phyloP scores from a whole-genome alignment of 2,797 vertebrate species.

The Pseudopleuronectes americanus region DNA sequence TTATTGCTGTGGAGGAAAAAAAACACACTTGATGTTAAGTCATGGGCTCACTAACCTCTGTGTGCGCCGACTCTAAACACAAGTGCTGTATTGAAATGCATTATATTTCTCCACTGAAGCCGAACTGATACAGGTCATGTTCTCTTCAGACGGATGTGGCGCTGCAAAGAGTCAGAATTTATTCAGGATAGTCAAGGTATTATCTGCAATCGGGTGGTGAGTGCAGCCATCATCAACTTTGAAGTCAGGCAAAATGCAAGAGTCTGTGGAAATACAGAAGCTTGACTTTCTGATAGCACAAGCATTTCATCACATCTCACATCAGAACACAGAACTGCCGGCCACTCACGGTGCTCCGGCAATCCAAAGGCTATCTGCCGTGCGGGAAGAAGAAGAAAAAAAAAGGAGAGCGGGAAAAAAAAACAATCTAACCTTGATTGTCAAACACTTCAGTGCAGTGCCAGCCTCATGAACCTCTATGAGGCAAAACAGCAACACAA shows the following conservation, averaged over 20 bases:
- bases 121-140: constrained; percentile 48
- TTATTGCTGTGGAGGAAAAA: no score
- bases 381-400: constrained; percentile 6
- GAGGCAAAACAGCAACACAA: constrained; percentile 77
- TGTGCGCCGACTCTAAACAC: constrained; percentile 22
- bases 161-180: constrained; percentile 49
- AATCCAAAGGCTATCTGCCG: constrained; percentile 59
- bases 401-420: neutral
- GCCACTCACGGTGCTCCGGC: constrained; percentile 51
- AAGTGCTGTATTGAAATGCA: constrained; percentile 32
- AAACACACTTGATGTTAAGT: constrained; percentile 10
- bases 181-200: constrained; percentile 63
- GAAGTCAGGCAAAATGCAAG: constrained; percentile 59
- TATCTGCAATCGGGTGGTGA: constrained; percentile 48
- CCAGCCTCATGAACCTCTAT: constrained; percentile 67
- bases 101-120: constrained; percentile 39
- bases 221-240: constrained; percentile 54
- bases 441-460: constrained; percentile 66
- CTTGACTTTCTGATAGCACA: constrained; percentile 48
- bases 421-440: constrained; percentile 74
- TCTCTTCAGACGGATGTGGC: constrained; percentile 52
- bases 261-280: constrained; percentile 54
- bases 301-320: constrained; percentile 69
- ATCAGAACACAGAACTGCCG: constrained; percentile 52
- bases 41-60: constrained; percentile 16